Conservation (phyloP, 2,888 invertebrate genomes). For the Dicranocentrus wangi region DNA sequence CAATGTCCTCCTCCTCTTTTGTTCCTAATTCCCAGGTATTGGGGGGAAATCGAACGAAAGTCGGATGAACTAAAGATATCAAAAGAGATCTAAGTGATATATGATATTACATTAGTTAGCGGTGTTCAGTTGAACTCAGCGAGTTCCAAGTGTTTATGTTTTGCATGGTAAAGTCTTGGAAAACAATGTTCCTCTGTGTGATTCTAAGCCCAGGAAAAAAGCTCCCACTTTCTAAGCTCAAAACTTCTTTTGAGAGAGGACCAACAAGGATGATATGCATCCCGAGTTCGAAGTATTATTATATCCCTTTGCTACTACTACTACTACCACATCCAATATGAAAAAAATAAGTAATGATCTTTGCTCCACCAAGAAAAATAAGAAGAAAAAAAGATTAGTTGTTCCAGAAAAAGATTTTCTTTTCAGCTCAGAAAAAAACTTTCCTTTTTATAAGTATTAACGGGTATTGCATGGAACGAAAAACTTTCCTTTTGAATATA, state of each 20-base stretch:
- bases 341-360: neutral
- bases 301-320: neutral
- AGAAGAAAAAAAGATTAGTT: neutral
- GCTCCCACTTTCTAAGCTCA: neutral
- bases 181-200: conserved; percentile 30
- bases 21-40: no score
- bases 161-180: conserved; percentile 27
- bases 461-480: no score
- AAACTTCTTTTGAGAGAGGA: conserved; percentile 6
- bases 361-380: neutral
- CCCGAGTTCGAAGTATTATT: no score
- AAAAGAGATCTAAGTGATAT: conserved; percentile 10
- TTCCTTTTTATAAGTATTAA: neutral
- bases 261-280: neutral
- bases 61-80: neutral
- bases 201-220: neutral
- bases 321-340: neutral
- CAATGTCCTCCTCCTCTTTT: no score
- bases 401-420: neutral
- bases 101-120: conserved; percentile 25
- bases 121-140: conserved; percentile 1
- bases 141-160: conserved; percentile 37
- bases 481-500: no score
- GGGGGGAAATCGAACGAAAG: neutral
- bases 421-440: neutral